Conservation (phyloP, 2,113 vertebrate species). For the Hucho hucho region DNA sequence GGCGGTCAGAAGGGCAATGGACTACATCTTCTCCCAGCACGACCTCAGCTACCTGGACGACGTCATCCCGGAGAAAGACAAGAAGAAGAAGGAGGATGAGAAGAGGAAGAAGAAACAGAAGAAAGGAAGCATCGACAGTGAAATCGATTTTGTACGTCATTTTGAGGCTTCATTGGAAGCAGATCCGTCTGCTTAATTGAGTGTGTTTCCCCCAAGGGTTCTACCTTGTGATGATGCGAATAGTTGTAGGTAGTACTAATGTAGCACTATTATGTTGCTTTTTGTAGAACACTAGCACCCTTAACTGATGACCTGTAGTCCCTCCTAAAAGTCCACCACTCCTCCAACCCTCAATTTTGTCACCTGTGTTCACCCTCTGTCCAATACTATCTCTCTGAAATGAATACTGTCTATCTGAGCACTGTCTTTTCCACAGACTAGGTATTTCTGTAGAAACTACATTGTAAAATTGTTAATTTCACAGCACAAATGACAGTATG, state of each 20-base stretch:
- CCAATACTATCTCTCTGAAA: neutral
- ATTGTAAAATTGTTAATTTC: too few relatives aligned
- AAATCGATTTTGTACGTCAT: conserved; percentile 90
- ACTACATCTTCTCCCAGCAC: conserved; percentile 96
- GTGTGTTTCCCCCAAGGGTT: too few relatives aligned
- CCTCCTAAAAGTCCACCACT: neutral
- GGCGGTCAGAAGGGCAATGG: conserved; percentile 95
- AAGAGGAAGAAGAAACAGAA: conserved; percentile 98
- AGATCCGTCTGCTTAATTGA: neutral
- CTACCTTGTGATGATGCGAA: too few relatives aligned
- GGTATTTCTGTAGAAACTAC: too few relatives aligned
- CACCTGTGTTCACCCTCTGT: too few relatives aligned
- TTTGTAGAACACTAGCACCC: neutral
- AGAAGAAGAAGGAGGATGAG: conserved; percentile 99
- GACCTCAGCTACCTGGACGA: conserved; percentile 97
- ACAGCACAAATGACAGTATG: too few relatives aligned
- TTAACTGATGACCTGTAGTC: neutral
- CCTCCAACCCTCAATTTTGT: too few relatives aligned
- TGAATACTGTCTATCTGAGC: too few relatives aligned
- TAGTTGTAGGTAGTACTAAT: too few relatives aligned
- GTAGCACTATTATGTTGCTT: too few relatives aligned
- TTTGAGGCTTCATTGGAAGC: neutral
- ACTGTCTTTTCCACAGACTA: too few relatives aligned
- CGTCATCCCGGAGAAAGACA: conserved; percentile 98
- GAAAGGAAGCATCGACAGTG: conserved; percentile 93